Evolutionary conservation across 2,888 invertebrate genomes (phyloP), one percentile per base, ranked within the genome.

Genomic region (Ophraella communa): DNA sequence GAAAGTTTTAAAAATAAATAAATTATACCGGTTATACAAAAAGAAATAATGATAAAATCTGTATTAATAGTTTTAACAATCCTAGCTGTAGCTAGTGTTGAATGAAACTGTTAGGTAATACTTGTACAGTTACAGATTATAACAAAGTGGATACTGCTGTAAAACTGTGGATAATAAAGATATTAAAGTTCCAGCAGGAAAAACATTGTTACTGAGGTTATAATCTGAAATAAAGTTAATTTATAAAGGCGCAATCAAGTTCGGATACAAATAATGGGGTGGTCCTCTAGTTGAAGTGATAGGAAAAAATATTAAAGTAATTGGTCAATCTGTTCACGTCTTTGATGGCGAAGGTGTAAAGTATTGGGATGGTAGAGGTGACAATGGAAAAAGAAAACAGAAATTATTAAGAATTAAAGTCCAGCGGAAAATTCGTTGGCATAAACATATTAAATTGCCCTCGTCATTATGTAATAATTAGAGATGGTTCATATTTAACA

Each of bases 341-440:
- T 30, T 68, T 3, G 66, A 68, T 30, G 68, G 64, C 3, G 58
- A 67, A 39, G 67, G 68, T 10, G 64, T 61, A 35, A 49, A 49
- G 11, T 70, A 70, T 24, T 70, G 70, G 68, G 70, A 70, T 39
- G 68, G 70, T 10, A 65, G 65, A 54, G 70, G 70, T 5, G 64
- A 61, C 3, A 58, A 60, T 59, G 63, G 65, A 17, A 59, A 51
- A 35, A 47, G 51, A 3, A 68, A 68, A 54, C 66, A 68, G n/a
- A 58, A 62, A 8, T 68, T 68, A 23, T 58, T 68, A 42, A 66
- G 62, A 11, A 63, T 70, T 11, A 59, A 69, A 20, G 52, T 56
- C 62, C 17, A 64, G 62, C n/a, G 64, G 59, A 21, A 45, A n/a
- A 23, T 45, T 21, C 1, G 20, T 10, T 11, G 63, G 65, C 14